Evolutionary conservation across 2,113 vertebrate genomes (phyloP), one percentile per base, ranked within the genome.

Genomic region (Megaceryle torquata): DNA sequence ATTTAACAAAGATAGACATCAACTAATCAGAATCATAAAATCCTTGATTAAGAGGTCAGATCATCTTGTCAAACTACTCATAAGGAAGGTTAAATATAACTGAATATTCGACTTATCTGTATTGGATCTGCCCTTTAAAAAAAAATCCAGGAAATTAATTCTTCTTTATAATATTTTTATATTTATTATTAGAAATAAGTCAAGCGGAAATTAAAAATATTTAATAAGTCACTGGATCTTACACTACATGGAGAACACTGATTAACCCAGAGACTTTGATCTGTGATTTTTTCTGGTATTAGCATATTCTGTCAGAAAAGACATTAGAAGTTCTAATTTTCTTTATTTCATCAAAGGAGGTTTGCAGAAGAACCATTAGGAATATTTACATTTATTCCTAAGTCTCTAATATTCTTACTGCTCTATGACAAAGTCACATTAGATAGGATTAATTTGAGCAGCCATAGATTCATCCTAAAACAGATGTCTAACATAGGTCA

Each of bases 381-480:
- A 78, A 78, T 93, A 94, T 95, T 95, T 96, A 77, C 75, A 92
- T 92, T 92, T 90, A 68, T 94, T 94, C 53, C 33, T 78, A 84
- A 90, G 43, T 81, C 80, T 67, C n/a, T 96, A 94, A 93, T 88
- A 86, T 20, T 86, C 77, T 92, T 90, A 88, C 17, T 56, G 22
- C 35, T 89, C 12, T 91, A 31, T 77, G 59, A 91, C 59, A 78
- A 95, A 93, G 76, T 78, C 91, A 94, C 33, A 75, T 90, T 94
- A 93, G 72, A 63, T 13, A 60, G 72, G 77, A 93, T 96, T 96
- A 95, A 75, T 89, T 22, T 84, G 51, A 92, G 46, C 20, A 86
- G 56, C 24, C 4, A 5, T 48, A 86, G 60, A 86, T 86, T 92
- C 81, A 75, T 78, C 60, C 86, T 92, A 68, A 92, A 96, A 43